Evolutionary conservation across 2,113 vertebrate genomes (phyloP).

Genomic region (Xenopus borealis): DNA sequence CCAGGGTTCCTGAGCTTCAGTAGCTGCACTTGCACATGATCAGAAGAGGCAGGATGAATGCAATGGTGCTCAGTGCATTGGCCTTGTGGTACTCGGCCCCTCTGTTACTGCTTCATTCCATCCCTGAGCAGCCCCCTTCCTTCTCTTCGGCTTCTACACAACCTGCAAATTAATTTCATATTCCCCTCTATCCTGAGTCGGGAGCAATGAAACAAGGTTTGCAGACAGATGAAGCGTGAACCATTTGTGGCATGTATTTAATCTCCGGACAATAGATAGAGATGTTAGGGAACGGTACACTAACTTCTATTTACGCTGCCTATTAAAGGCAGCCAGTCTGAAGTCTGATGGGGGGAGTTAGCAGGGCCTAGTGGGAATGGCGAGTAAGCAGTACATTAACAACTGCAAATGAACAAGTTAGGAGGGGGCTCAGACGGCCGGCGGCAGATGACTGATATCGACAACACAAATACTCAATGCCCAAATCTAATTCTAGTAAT

Average conservation of each 20-base stretch:
- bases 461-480: conserved; percentile 62
- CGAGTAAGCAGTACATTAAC: conserved; percentile 83
- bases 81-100: background rate
- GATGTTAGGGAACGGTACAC: conserved; percentile 85
- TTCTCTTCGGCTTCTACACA: conserved; percentile 75
- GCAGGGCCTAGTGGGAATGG: conserved; percentile 77
- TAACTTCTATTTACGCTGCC: conserved; percentile 88
- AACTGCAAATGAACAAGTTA: conserved; percentile 78
- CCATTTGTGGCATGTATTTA: conserved; percentile 86
- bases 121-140: background rate
- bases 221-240: conserved; percentile 81
- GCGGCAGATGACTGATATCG: conserved; percentile 73
- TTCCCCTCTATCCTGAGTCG: conserved; percentile 70
- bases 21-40: too few relatives aligned
- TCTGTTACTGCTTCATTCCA: conserved; percentile 10
- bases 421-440: conserved; percentile 69
- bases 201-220: conserved; percentile 76
- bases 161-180: conserved; percentile 89
- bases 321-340: conserved; percentile 85
- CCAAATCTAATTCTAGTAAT: conserved; percentile 64
- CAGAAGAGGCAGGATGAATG: too few relatives aligned
- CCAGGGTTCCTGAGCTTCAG: too few relatives aligned
- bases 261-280: conserved; percentile 86
- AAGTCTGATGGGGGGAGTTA: conserved; percentile 82
- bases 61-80: too few relatives aligned